A percentile compares a stretch with the other conserved stretches of the same genome.
Conservation (phyloP, 2,888 invertebrate species). For the Acanthosoma haemorrhoidale region DNA sequence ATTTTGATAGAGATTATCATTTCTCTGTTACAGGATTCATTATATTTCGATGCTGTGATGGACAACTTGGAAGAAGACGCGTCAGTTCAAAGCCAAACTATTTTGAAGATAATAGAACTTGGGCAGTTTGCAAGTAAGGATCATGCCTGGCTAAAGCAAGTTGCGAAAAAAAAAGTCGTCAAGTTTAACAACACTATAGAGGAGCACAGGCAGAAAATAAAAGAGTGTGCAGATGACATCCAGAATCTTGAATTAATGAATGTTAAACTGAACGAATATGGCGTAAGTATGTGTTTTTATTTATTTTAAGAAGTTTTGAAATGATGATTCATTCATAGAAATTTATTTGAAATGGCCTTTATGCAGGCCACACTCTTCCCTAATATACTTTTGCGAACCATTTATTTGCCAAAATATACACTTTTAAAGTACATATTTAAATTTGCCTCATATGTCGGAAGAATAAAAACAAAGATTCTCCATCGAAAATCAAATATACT, state of each 20-base stretch:
- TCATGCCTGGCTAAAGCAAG: slow-evolving; percentile 25
- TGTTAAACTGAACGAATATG: neutral
- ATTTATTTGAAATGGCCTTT: too few relatives aligned
- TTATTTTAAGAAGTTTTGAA: too few relatives aligned
- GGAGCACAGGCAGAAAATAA: slow-evolving; percentile 55
- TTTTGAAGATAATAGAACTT: slow-evolving; percentile 59
- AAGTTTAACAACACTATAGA: slow-evolving; percentile 58
- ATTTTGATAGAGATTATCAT: too few relatives aligned
- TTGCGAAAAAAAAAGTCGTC: neutral
- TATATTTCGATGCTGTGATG: slow-evolving; percentile 59
- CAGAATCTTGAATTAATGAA: neutral
- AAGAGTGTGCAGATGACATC: slow-evolving; percentile 38
- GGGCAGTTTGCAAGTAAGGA: slow-evolving; percentile 64
- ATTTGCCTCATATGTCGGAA: too few relatives aligned
- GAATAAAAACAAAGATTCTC: too few relatives aligned
- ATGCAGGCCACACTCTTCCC: too few relatives aligned
- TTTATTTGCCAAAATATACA: too few relatives aligned
- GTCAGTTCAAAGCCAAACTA: slow-evolving; percentile 56
- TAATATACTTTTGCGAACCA: too few relatives aligned
- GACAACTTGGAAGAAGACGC: slow-evolving; percentile 56
- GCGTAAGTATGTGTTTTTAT: neutral
- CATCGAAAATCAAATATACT: too few relatives aligned
- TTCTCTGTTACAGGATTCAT: slow-evolving; percentile 55
- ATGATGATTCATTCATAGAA: too few relatives aligned
- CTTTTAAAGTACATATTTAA: too few relatives aligned